Evolutionary conservation across 2,797 vertebrate species (phyloP).

Genomic region (Anguilla obscura): DNA sequence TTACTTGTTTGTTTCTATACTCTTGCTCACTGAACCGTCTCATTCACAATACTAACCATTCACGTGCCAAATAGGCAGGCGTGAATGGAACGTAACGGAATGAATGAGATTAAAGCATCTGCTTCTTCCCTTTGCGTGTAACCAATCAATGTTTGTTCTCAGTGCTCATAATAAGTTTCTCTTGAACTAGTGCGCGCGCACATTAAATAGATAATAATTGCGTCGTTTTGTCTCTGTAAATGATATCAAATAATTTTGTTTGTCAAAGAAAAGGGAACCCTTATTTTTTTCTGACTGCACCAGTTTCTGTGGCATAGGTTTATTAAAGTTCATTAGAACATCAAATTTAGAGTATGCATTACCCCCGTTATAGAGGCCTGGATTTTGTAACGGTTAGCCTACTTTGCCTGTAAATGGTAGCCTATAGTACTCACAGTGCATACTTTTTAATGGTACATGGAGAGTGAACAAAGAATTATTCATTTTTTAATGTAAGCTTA

Average conservation of each 20-base stretch:
- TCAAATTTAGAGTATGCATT: background rate
- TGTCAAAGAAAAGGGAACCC: background rate
- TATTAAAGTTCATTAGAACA: background rate
- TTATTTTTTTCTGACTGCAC: background rate
- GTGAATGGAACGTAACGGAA: background rate
- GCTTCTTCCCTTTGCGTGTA: background rate
- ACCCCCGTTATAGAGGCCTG: background rate
- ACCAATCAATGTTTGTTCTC: background rate
- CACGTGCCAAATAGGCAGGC: background rate
- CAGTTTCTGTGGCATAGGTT: background rate
- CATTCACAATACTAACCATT: conserved; percentile 23
- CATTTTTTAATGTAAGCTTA: background rate
- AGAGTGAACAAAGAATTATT: background rate
- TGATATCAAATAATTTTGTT: background rate
- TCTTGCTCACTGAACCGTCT: background rate
- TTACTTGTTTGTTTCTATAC: background rate
- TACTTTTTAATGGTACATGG: background rate
- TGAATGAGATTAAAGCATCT: conserved; percentile 18
- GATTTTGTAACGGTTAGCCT: background rate
- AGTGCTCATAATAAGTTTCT: background rate
- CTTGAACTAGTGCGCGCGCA: background rate
- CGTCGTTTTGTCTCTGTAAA: background rate
- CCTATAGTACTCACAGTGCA: background rate
- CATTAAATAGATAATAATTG: background rate
- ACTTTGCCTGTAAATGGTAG: background rate